Base-by-base conservation (phyloP, 2,113 vertebrate species). In the Nibea albiflora region DNA sequence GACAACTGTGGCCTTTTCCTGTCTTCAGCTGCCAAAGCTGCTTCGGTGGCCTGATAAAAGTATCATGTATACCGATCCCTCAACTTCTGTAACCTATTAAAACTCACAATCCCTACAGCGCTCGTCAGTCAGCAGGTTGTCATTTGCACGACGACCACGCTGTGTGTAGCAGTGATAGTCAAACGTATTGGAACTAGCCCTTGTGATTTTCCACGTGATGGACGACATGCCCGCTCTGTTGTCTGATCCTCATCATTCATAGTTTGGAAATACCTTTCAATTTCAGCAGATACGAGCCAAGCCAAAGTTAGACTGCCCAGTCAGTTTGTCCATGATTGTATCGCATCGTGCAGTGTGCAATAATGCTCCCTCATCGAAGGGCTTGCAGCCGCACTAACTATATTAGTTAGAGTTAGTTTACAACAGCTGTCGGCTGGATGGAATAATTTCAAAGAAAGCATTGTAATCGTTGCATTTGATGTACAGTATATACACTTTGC, bases 61-160 rank as follows among this genome's bases (percentile, higher is more conserved):
- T 35, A 35, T 28, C 28, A 14, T 56, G 77, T 65, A 58, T 65
- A 58, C 73, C 81, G 86, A 88, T 90, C 84, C 85, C 71, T 85
- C 63, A 76, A 64, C 73, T 83, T 73, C 49, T 89, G 78, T 89
- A 76, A 73, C 76, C 78, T 83, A 85, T 88, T 89, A 86, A 88
- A 89, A 83, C 65, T 78, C 79, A 78, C 58, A 3, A 72, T 72
- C 73, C 89, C 83, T 83, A 75, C 56, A 73, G 84, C 85, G 90
- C 85, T 31, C 83, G 76, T 31, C 63, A 78, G 87, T 82, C 65
- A 74, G 75, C 39, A 72, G 81, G 86, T 88, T 68, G 60, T 54
- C 52, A 61, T 28, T 73, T 12, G 69, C 31, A 61, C n/a, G 14
- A 70, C 67, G 61, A 52, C n/a, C 39, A 1, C 70, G 44, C 64